A percentile compares a stretch with the other conserved stretches of the same genome.
Evolutionary conservation across 2,797 vertebrate species (phyloP).

Genomic region (Phoeniculus purpureus): DNA sequence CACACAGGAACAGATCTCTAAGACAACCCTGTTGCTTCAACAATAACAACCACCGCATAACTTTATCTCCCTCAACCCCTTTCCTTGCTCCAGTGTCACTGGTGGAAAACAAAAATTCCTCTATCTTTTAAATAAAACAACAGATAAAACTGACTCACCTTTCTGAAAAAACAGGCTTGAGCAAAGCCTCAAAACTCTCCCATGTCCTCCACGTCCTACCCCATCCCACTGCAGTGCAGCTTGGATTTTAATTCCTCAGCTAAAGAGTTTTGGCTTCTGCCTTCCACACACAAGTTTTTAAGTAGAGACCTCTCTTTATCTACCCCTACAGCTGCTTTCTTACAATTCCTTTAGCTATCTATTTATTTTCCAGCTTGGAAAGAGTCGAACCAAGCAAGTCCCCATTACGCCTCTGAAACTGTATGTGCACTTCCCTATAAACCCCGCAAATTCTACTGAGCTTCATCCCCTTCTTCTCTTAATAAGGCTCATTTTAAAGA

Average conservation of each 20-base stretch:
- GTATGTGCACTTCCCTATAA: slow-evolving; percentile 6
- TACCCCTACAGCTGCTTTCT: slow-evolving; percentile 51
- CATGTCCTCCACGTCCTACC: neutral
- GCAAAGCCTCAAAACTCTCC: slow-evolving; percentile 17
- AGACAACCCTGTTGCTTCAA: neutral
- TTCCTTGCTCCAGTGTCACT: neutral
- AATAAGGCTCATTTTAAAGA: slow-evolving; percentile 53
- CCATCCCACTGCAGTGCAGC: slow-evolving; percentile 24
- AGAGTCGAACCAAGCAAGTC: neutral
- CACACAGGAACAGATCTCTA: neutral
- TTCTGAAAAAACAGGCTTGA: slow-evolving; percentile 39
- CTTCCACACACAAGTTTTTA: slow-evolving; percentile 41
- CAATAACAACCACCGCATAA: neutral
- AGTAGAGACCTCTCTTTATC: slow-evolving; percentile 45
- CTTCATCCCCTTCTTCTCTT: slow-evolving; percentile 36
- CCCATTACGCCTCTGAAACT: slow-evolving; percentile 16
- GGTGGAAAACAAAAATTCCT: neutral
- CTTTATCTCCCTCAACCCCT: neutral
- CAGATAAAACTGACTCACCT: neutral
- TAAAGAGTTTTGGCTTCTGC: slow-evolving; percentile 2
- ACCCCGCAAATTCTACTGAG: slow-evolving; percentile 14
- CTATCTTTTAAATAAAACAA: slow-evolving; percentile 14
- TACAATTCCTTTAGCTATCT: slow-evolving; percentile 44
- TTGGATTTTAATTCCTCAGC: slow-evolving; percentile 49
- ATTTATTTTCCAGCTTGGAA: slow-evolving; percentile 29